Evolutionary conservation across 2,888 invertebrate species (phyloP), one percentile per base, ranked within the genome.

Genomic region (Embidobia sp.): DNA sequence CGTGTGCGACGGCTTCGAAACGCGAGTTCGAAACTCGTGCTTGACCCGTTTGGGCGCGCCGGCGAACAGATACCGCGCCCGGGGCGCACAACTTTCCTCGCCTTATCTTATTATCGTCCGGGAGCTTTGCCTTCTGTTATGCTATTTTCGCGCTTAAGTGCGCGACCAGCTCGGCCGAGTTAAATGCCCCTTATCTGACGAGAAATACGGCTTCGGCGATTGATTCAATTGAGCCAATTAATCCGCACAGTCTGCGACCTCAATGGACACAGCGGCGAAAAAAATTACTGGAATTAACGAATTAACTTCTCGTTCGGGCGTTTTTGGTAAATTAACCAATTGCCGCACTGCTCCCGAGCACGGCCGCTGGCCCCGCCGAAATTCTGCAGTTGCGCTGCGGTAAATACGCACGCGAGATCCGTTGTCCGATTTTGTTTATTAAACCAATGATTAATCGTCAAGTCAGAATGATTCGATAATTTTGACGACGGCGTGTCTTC

Each of bases 51-150:
- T 16, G 51, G 51, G 29, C 46, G 11, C 31, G 40, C 8, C 16
- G 16, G 26, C 31, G 10, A 19, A 22, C 8, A 33, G 33, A 70
- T 75, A 74, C 80, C 64, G 48, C n/a, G 10, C 70, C 73, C 64
- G 70, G 74, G 67, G 64, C 81, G 82, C 61, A 15, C 29, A 42
- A 55, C 33, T 61, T 33, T 80, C 67, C 80, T 53, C 83, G 46
- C 5, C 19, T 82, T 82, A 82, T 83, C 81, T 80, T 79, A 82
- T 83, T 83, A 83, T 79, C 80, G 78, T 57, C 35, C 67, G 59
- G 67, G 37, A 48, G 51, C 70, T 44, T 57, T 29, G 63, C 55
- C 55, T 37, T 13, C 57, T 16, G 53, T 55, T 64, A 46, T 55
- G 72, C 63, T 55, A 40, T 49, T 73, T 73, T 73, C 55, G 48